phyloP scores from a whole-genome alignment of 2,797 vertebrate genomes.

The Stomatorhinus walkeri region DNA sequence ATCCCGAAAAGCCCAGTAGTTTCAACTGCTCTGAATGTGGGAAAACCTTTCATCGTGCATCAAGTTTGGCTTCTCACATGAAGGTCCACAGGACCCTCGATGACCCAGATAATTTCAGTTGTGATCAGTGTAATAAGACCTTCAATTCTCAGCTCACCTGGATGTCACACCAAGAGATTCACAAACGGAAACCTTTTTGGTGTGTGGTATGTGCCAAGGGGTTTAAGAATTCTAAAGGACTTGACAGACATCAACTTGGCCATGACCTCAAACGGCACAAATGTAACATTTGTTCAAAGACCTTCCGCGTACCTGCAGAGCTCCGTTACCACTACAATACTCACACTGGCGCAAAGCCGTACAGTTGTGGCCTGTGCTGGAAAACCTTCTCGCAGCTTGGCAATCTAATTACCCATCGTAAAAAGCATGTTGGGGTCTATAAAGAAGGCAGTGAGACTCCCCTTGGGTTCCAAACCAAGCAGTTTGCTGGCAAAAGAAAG shows the following conservation, averaged over 20 bases:
- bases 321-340: conserved; percentile 33
- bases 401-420: conserved; percentile 31
- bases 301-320: conserved; percentile 22
- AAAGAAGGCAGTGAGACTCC: background rate
- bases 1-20: background rate
- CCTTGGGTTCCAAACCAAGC: background rate
- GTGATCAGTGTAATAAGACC: conserved; percentile 46
- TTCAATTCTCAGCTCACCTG: conserved; percentile 35
- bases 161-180: conserved; percentile 40
- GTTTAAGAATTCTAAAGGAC: conserved; percentile 39
- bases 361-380: conserved; percentile 38
- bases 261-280: conserved; percentile 36
- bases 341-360: conserved; percentile 29
- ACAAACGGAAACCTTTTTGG: conserved; percentile 38
- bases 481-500: background rate
- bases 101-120: conserved; percentile 22
- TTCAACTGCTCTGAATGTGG: conserved; percentile 50
- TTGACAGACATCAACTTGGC: conserved; percentile 40
- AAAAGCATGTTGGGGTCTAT: conserved; percentile 22
- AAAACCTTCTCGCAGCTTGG: conserved; percentile 35
- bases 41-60: conserved; percentile 35
- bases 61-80: conserved; percentile 39
- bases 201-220: conserved; percentile 44
- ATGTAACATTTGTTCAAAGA: conserved; percentile 41
- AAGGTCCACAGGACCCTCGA: conserved; percentile 31